A percentile compares a stretch with the other conserved stretches of the same genome.
Conservation (phyloP, 1,140 invertebrate genomes). For the Choristoneura fumiferana region DNA sequence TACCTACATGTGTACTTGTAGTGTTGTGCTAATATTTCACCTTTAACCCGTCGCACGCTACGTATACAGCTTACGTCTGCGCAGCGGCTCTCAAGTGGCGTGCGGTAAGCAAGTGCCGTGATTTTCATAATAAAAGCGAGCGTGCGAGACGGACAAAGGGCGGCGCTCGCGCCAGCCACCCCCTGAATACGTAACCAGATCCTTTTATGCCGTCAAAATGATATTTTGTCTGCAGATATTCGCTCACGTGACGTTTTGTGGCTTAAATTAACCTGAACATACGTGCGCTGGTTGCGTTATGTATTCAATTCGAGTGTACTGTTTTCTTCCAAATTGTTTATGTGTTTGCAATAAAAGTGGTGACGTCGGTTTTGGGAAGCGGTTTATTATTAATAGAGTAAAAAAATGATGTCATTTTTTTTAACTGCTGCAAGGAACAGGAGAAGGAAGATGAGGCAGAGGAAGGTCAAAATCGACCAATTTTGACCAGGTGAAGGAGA, state of each 20-base stretch:
- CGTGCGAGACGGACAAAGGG: slow-evolving; percentile 1
- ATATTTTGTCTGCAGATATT: slow-evolving; percentile 19
- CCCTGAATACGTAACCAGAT: background rate
- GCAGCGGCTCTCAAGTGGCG: background rate
- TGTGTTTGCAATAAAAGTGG: background rate
- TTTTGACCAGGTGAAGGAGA: too few relatives aligned
- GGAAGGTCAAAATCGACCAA: too few relatives aligned
- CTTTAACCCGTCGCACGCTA: background rate
- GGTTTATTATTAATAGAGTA: too few relatives aligned
- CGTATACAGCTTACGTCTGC: slow-evolving; percentile 1
- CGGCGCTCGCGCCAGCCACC: background rate
- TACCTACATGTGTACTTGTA: too few relatives aligned
- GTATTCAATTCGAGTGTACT: background rate
- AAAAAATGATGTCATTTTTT: too few relatives aligned
- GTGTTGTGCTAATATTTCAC: background rate
- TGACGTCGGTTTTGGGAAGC: too few relatives aligned
- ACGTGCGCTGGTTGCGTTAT: background rate
- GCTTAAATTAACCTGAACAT: slow-evolving; percentile 17
- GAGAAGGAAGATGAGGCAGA: too few relatives aligned
- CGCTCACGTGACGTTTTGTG: slow-evolving; percentile 14
- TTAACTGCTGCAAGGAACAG: too few relatives aligned
- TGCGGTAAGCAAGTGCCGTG: slow-evolving; percentile 11
- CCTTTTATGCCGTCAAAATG: slow-evolving; percentile 13
- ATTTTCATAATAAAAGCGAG: slow-evolving; percentile 17
- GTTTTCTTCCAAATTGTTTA: slow-evolving; percentile 1